phyloP scores from a whole-genome alignment of 2,888 invertebrate species.

The Eupithecia subumbrata region DNA sequence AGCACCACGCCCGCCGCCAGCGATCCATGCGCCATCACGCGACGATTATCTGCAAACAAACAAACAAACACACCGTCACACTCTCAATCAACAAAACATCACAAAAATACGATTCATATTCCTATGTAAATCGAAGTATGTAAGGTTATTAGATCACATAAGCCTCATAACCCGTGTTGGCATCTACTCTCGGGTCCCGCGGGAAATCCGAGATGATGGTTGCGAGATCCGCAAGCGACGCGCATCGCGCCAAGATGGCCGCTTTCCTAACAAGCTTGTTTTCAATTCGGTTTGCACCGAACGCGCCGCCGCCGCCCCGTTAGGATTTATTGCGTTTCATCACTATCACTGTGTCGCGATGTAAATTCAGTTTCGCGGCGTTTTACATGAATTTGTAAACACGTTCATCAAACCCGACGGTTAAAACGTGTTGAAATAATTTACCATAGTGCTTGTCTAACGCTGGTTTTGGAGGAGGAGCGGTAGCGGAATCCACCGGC shows the following conservation, averaged over 20 bases:
- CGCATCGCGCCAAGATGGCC: neutral
- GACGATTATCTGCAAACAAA: constrained; percentile 60
- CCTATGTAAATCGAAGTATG: neutral
- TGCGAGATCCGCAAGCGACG: neutral
- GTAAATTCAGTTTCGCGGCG: neutral
- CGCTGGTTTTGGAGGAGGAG: too few species aligned
- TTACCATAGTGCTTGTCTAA: too few species aligned
- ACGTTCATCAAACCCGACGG: neutral
- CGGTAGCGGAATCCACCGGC: too few species aligned
- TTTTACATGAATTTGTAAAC: neutral
- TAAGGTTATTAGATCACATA: too few species aligned
- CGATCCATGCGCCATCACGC: constrained; percentile 83
- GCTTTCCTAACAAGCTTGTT: neutral
- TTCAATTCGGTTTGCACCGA: too few species aligned
- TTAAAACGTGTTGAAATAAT: too few species aligned
- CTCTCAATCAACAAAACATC: neutral
- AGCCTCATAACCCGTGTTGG: neutral
- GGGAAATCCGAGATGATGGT: neutral
- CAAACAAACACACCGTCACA: constrained; percentile 1
- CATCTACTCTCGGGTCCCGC: neutral
- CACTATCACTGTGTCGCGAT: neutral
- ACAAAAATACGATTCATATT: neutral
- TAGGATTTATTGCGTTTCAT: too few species aligned
- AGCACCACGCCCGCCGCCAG: constrained; percentile 75
- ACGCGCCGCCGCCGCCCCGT: too few species aligned